Evolutionary conservation across 2,113 vertebrate species (phyloP).

Genomic region (Tetrao urogallus): DNA sequence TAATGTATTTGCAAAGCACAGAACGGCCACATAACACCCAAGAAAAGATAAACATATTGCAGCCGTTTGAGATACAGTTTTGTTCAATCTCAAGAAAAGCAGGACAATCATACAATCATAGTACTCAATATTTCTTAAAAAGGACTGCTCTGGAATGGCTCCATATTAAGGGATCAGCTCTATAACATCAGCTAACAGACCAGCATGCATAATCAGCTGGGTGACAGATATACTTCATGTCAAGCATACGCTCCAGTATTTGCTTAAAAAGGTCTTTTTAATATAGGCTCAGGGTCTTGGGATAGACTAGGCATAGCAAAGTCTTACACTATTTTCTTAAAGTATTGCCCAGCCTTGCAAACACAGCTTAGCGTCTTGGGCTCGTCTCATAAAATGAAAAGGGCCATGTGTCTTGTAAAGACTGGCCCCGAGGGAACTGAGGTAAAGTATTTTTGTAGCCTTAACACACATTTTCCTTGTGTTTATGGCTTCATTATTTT

Average conservation of each 20-base stretch:
- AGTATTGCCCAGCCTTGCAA: slow-evolving; percentile 53
- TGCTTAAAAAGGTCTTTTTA: neutral
- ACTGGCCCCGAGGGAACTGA: slow-evolving; percentile 64
- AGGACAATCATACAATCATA: accelerated
- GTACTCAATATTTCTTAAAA: neutral
- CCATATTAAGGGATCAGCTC: neutral
- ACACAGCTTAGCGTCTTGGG: slow-evolving; percentile 54
- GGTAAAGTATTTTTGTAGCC: slow-evolving; percentile 74
- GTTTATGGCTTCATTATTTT: slow-evolving; percentile 72
- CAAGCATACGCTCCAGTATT: neutral
- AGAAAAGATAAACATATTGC: neutral
- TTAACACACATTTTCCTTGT: slow-evolving; percentile 71
- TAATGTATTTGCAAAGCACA: accelerated
- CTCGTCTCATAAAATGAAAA: slow-evolving; percentile 59
- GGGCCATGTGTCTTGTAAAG: slow-evolving; percentile 71
- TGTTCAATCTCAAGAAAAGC: neutral
- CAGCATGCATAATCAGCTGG: neutral
- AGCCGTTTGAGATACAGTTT: neutral
- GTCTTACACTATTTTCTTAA: slow-evolving; percentile 51
- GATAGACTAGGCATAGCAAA: neutral
- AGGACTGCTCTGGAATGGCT: neutral
- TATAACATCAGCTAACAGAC: neutral
- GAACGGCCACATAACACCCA: accelerated
- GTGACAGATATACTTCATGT: neutral
- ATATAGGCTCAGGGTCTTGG: neutral